Percentiles rank a stretch among this genome's conserved stretches.
Conservation (phyloP, 2,797 vertebrate genomes). For the Catamblyrhynchus diadema region DNA sequence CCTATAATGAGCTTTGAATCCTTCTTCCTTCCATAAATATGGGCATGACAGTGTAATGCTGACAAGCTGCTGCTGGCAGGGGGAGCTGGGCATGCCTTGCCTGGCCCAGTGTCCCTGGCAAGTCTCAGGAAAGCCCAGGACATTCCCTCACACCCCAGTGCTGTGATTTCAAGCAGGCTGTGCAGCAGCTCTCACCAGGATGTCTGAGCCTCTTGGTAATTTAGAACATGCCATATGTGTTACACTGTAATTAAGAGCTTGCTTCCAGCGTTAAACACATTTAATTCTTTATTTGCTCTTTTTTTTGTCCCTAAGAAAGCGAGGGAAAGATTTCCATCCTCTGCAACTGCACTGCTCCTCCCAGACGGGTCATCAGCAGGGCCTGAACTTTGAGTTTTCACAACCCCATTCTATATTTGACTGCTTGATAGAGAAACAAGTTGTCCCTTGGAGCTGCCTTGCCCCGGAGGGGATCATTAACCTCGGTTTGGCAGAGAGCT, state of each 20-base stretch:
- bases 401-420: constrained; percentile 33
- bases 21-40: background rate
- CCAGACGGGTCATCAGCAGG: background rate
- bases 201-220: fast-evolving
- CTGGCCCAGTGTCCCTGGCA: background rate
- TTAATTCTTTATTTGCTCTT: background rate
- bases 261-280: background rate
- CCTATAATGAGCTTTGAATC: background rate
- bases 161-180: background rate
- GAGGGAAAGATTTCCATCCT: background rate
- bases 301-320: background rate
- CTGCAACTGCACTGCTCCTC: background rate
- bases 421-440: background rate
- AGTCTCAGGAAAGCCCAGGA: background rate
- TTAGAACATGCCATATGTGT: background rate
- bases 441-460: constrained; percentile 15
- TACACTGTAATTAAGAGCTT: background rate
- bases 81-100: background rate
- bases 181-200: background rate
- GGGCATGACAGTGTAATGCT: background rate
- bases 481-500: background rate
- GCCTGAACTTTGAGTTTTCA: constrained; percentile 23
- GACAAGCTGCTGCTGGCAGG: background rate
- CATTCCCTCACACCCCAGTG: fast-evolving
- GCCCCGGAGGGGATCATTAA: background rate